A percentile compares a stretch with the other conserved stretches of the same genome.
phyloP scores from a whole-genome alignment of 2,113 vertebrate species.

The Clarias gariepinus region DNA sequence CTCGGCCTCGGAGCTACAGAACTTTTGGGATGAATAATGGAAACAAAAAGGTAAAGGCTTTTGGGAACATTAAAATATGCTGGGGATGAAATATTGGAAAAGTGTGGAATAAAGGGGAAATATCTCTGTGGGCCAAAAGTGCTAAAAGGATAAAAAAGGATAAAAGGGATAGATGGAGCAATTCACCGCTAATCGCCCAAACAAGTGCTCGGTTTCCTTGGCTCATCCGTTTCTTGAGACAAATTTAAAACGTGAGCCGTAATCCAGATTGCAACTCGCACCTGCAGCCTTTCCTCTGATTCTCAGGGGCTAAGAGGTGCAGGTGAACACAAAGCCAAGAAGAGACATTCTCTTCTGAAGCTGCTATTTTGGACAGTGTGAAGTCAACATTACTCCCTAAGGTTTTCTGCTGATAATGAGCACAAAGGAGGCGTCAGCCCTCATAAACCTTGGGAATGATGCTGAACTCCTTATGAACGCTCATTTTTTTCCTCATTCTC shows the following conservation, averaged over 20 bases:
- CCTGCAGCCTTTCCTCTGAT: slow-evolving; percentile 29
- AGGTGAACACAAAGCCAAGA: slow-evolving; percentile 44
- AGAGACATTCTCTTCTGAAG: slow-evolving; percentile 60
- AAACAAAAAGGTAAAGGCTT: slow-evolving; percentile 73
- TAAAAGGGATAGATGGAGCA: neutral
- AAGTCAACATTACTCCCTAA: slow-evolving; percentile 73
- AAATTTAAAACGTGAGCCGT: slow-evolving; percentile 21
- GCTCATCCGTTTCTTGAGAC: slow-evolving; percentile 5
- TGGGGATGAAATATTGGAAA: slow-evolving; percentile 66
- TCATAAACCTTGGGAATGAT: slow-evolving; percentile 70
- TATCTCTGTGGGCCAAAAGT: slow-evolving; percentile 47
- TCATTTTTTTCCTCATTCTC: slow-evolving; percentile 36
- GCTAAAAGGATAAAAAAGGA: slow-evolving; percentile 43
- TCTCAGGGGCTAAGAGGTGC: slow-evolving; percentile 23
- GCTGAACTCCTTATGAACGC: slow-evolving; percentile 64
- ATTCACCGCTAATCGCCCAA: neutral
- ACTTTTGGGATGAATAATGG: slow-evolving; percentile 78
- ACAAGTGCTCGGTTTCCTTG: neutral
- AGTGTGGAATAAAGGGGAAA: slow-evolving; percentile 55
- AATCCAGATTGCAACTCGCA: slow-evolving; percentile 21
- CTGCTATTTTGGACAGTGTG: slow-evolving; percentile 71
- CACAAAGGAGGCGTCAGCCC: slow-evolving; percentile 74
- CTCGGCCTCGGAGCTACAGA: slow-evolving; percentile 66
- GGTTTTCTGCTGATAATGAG: slow-evolving; percentile 77
- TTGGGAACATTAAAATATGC: slow-evolving; percentile 75